Evolutionary conservation across 2,888 invertebrate species (phyloP), one percentile per base, ranked within the genome.

Genomic region (Apamea crenata): DNA sequence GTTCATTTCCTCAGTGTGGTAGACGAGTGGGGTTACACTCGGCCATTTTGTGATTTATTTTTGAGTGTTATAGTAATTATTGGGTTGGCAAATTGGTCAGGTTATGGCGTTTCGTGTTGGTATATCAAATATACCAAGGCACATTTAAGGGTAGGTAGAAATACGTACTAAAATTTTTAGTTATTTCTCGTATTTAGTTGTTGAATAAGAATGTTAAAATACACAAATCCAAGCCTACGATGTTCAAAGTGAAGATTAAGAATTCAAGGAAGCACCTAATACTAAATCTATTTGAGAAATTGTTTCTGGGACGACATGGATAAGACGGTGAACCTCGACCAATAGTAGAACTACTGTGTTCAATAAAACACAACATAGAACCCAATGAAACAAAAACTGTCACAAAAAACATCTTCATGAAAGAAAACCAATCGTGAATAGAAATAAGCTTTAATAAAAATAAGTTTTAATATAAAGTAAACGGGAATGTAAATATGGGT

Each of bases 1-100:
- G 90, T 91, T 93, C 93, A 93, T 93, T 94, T 94, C 93, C 94
- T 92, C 79, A 84, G 85, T 85, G 89, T 86, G 86, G 85, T 84
- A 72, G 72, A 82, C 77, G 80, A 81, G 83, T 84, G 70, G 82
- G 66, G 80, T 77, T 87, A 90, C 86, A 90, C 87, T 69, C 76
- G 25, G 76, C 79, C 72, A 83, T 86, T 89, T 82, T 86, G 76
- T 83, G 81, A 73, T 85, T 87, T 85, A 81, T 74, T 82, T 71
- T 74, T 68, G 68, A 82, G 77, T 76, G 76, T 74, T 88, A 75
- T 32, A 76, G 36, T 79, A 77, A 77, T 82, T 66, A 77, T 74
- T 78, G 59, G 81, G 76, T 74, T 50, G 53, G 74, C n/a, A 73
- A 71, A 81, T 74, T 78, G 61, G 66, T 69, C n/a, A 12, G 25